These are phyloP conservation scores for Sphaeramia orbicularis DNA, from an alignment of 2,797 vertebrate genomes.

Conservation along the genomic window DNA sequence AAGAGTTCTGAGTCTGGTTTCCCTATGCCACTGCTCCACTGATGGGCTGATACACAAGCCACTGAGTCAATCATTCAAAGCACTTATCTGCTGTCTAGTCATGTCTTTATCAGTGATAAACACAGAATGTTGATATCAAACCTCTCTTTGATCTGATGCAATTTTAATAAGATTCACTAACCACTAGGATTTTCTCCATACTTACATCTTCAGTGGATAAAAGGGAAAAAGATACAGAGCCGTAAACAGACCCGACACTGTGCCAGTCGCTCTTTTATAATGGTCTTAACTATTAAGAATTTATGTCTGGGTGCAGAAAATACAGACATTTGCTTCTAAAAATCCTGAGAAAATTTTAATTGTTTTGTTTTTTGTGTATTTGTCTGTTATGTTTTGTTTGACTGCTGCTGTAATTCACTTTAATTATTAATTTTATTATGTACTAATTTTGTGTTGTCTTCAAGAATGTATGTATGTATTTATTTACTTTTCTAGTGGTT, in stretches of 20 bases:
- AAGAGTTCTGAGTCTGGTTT: conserved; percentile 2
- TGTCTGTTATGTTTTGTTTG: no score
- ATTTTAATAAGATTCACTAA: conserved; percentile 35
- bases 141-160: conserved; percentile 53
- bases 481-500: no score
- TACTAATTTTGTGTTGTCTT: no score
- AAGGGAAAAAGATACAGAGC: background rate
- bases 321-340: no score
- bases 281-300: background rate
- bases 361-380: no score
- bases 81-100: background rate
- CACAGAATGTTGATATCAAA: conserved; percentile 9
- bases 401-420: no score
- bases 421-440: no score
- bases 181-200: conserved; percentile 21
- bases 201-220: conserved; percentile 17
- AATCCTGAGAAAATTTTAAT: no score
- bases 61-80: background rate
- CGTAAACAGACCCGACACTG: background rate
- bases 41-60: no score
- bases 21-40: background rate
- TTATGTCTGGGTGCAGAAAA: no score
- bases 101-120: background rate
- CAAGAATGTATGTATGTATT: no score
- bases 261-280: conserved; percentile 9